These are phyloP conservation scores for Belgica antarctica DNA, from an alignment of 2,888 invertebrate genomes.

Conservation along the genomic window DNA sequence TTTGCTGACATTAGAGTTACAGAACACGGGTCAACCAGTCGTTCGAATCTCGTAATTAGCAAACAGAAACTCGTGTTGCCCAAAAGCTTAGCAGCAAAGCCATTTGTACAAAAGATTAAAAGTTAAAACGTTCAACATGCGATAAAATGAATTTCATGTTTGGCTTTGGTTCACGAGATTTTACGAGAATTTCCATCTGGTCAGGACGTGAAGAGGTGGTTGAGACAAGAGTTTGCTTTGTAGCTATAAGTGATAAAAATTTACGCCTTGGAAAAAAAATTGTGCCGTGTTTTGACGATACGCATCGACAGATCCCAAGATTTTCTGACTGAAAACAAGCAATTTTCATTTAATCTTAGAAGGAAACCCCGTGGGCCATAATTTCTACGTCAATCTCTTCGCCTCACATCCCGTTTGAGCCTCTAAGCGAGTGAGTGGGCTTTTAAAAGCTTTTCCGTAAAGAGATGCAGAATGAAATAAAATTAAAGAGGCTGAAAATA, in stretches of 20 bases:
- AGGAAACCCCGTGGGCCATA: not conserved
- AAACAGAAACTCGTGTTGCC: no score
- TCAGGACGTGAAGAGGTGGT: no score
- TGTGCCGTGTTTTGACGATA: not conserved
- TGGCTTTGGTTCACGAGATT: no score
- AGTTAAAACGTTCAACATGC: not conserved
- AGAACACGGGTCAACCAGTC: no score
- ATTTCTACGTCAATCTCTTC: not conserved
- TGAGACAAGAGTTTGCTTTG: no score
- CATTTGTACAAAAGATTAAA: slow-evolving; percentile 19
- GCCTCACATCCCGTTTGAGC: not conserved
- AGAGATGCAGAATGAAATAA: no score
- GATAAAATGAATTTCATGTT: not conserved
- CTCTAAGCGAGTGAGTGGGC: not conserved
- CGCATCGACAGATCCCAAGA: not conserved
- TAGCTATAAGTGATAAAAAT: no score
- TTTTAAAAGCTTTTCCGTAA: no score
- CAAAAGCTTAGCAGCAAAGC: not conserved
- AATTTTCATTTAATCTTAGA: slow-evolving; percentile 1
- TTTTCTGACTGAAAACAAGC: not conserved
- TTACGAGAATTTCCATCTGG: no score
- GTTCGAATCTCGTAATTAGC: no score
- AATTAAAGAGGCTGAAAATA: not conserved
- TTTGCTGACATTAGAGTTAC: no score
- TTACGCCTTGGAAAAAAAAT: not conserved